Evolutionary conservation across 2,888 invertebrate species (phyloP).

Genomic region (Dendrolimus houi): DNA sequence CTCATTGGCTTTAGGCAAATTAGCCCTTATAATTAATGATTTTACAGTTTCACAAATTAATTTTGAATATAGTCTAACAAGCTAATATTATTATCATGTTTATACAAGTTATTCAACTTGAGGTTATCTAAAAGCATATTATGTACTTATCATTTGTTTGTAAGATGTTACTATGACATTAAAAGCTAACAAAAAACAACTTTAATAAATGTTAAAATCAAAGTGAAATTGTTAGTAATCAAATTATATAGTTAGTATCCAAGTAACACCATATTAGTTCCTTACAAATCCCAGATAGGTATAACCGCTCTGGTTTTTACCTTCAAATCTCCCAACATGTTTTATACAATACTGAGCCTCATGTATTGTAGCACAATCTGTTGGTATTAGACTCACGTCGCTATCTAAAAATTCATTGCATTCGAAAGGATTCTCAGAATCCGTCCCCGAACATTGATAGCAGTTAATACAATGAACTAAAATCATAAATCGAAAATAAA

Average conservation of each 20-base stretch:
- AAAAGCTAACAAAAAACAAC: too few relatives aligned
- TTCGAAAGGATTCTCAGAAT: conserved; percentile 84
- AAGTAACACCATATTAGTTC: conserved; percentile 3
- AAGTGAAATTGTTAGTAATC: conserved; percentile 1
- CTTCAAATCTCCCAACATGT: conserved; percentile 93
- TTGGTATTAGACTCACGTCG: conserved; percentile 80
- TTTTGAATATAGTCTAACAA: too few relatives aligned
- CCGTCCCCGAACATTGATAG: conserved; percentile 92
- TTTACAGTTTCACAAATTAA: too few relatives aligned
- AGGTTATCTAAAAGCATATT: too few relatives aligned
- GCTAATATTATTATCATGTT: too few relatives aligned
- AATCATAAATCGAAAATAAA: conserved; percentile 32
- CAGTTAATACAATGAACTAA: conserved; percentile 84
- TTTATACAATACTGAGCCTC: conserved; percentile 94
- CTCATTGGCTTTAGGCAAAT: too few relatives aligned
- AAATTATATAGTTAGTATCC: conserved; percentile 1
- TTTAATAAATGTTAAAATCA: too few relatives aligned
- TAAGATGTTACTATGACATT: too few relatives aligned
- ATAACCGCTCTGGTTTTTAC: conserved; percentile 57
- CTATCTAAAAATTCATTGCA: conserved; percentile 87
- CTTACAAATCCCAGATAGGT: neutral
- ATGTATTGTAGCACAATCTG: conserved; percentile 86
- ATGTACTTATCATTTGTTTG: too few relatives aligned
- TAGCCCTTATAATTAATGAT: too few relatives aligned
- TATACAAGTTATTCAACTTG: neutral